Conservation (phyloP, 37 sponge, comb jelly and placozoan species). For the Ephydatia muelleri region DNA sequence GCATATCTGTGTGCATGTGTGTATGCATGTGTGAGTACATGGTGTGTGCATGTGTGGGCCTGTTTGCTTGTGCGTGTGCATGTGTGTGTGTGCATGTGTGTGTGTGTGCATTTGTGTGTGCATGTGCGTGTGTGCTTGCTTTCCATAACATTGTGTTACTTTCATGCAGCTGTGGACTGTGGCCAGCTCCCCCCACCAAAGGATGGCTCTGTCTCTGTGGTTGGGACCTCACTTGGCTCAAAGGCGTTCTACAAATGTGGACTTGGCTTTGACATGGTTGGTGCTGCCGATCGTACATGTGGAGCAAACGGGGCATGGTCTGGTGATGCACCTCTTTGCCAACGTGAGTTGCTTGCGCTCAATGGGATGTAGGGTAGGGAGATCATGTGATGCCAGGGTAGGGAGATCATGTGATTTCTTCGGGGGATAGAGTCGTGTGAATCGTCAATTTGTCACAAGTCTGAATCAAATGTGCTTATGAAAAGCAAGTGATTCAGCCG, state of each 20-base stretch:
- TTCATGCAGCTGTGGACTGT: constrained; percentile 38
- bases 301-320: constrained; percentile 51
- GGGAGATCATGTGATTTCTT: too few species aligned
- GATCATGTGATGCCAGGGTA: too few species aligned
- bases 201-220: constrained; percentile 21
- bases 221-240: constrained; percentile 8
- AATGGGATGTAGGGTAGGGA: background rate
- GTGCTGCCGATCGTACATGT: constrained; percentile 25
- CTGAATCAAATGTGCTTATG: too few species aligned
- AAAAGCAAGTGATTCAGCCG: too few species aligned
- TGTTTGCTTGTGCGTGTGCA: background rate
- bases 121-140: constrained; percentile 17
- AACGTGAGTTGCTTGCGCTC: constrained; percentile 13
- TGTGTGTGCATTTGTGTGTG: constrained; percentile 32
- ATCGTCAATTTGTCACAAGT: too few species aligned
- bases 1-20: too few species aligned
- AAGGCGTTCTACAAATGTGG: constrained; percentile 43
- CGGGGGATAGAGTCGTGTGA: too few species aligned
- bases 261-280: constrained; percentile 30
- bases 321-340: constrained; percentile 44
- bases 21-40: too few species aligned
- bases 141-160: background rate
- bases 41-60: too few species aligned
- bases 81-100: constrained; percentile 31
- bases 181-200: constrained; percentile 7